Evolutionary conservation across 2,797 vertebrate species (phyloP).

Genomic region (Mus minutoides): DNA sequence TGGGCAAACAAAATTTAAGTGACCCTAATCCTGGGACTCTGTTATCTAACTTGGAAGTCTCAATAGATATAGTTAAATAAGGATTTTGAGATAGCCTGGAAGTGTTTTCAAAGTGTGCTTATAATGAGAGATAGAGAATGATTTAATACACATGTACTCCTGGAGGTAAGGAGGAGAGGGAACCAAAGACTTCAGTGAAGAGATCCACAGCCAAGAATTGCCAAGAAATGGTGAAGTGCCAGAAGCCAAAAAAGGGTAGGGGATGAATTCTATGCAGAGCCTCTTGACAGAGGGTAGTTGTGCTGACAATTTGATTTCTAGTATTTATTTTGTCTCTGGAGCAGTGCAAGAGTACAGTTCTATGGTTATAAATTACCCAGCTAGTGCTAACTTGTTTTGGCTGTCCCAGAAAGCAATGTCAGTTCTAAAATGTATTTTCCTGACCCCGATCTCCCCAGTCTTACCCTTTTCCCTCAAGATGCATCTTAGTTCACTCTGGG

Average conservation of each 20-base stretch:
- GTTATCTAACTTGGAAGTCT: not conserved
- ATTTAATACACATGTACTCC: not conserved
- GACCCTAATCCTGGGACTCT: not conserved
- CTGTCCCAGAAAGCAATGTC: not conserved
- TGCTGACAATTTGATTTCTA: not conserved
- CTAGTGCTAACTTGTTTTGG: not conserved
- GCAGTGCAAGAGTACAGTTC: not conserved
- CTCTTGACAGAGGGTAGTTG: not conserved
- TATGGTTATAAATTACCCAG: not conserved
- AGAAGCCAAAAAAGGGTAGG: not conserved
- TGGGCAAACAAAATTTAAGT: not conserved
- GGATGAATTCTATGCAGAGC: not conserved
- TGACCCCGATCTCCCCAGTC: not conserved
- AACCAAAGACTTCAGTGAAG: not conserved
- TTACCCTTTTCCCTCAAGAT: not conserved
- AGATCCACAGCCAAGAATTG: not conserved
- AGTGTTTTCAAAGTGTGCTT: not conserved
- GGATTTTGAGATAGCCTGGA: not conserved
- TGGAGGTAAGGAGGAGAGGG: not conserved
- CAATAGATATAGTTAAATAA: not conserved
- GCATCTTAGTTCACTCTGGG: accelerated
- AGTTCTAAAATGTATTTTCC: not conserved
- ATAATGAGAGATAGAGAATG: not conserved
- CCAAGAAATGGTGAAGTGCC: not conserved
- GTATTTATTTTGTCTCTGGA: not conserved